Conservation (phyloP, 2,888 invertebrate genomes). For the Athalia cordata region DNA sequence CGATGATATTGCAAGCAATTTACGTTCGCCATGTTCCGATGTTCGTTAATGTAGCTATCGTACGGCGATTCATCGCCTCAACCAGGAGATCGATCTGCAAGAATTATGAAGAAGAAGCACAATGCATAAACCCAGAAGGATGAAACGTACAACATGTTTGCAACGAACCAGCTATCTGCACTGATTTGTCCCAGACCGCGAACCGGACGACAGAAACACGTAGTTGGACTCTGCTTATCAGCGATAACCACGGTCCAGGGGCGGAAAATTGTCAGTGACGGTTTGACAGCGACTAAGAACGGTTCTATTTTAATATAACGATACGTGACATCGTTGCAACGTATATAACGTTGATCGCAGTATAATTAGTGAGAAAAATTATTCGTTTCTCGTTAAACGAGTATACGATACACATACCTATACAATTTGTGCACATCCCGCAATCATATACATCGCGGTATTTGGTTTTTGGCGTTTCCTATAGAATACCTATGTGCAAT, state of each 20-base stretch:
- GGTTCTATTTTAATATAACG: slow-evolving; percentile 27
- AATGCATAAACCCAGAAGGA: too few species aligned
- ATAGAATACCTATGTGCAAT: too few species aligned
- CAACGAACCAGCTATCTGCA: not conserved
- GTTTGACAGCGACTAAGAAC: slow-evolving; percentile 47
- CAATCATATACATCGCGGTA: not conserved
- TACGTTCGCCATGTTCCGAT: too few species aligned
- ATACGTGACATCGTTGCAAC: not conserved
- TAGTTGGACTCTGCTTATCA: slow-evolving; percentile 53
- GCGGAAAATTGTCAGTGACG: slow-evolving; percentile 52
- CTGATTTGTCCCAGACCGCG: not conserved
- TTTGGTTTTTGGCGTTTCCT: not conserved
- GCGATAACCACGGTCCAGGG: slow-evolving; percentile 54
- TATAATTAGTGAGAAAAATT: not conserved
- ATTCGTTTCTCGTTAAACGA: not conserved
- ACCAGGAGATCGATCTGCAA: too few species aligned
- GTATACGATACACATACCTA: not conserved
- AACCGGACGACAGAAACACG: slow-evolving; percentile 41
- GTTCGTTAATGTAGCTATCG: too few species aligned
- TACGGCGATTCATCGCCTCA: too few species aligned
- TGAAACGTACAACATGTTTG: too few species aligned
- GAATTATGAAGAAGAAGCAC: too few species aligned
- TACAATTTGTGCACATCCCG: not conserved
- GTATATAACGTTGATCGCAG: not conserved
- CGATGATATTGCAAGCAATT: too few species aligned